These are phyloP conservation scores for Hydriomena furcata DNA, from an alignment of 2,888 invertebrate species.

Conservation along the genomic window DNA sequence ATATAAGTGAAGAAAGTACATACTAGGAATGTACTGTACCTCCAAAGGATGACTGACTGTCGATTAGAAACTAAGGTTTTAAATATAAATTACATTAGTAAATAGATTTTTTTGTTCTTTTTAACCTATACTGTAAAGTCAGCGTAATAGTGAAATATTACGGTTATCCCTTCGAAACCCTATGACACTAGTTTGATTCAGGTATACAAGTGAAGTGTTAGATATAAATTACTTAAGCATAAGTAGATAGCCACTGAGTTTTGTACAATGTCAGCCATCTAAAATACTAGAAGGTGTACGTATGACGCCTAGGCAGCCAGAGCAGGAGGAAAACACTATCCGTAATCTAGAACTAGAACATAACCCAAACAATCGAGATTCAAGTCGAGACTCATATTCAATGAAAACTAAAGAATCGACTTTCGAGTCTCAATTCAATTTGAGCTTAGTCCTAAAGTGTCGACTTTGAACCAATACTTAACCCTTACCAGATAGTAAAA, in stretches of 20 bases:
- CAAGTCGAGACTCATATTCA: no score
- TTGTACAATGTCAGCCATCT: slow-evolving; percentile 79
- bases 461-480: no score
- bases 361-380: neutral
- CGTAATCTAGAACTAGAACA: neutral
- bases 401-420: no score
- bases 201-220: slow-evolving; percentile 34
- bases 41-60: slow-evolving; percentile 53
- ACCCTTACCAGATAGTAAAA: no score
- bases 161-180: slow-evolving; percentile 5
- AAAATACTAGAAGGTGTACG: slow-evolving; percentile 54
- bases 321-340: neutral
- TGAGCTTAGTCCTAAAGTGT: no score
- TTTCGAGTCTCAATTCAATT: no score
- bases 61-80: slow-evolving; percentile 29
- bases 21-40: slow-evolving; percentile 35
- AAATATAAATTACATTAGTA: slow-evolving; percentile 27
- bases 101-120: slow-evolving; percentile 20
- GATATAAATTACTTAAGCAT: slow-evolving; percentile 75
- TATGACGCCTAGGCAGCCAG: slow-evolving; percentile 2
- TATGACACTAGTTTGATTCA: slow-evolving; percentile 28
- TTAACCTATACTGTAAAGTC: slow-evolving; percentile 10
- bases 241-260: slow-evolving; percentile 66
- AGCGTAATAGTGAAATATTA: slow-evolving; percentile 3
- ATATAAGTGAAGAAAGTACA: slow-evolving; percentile 48